Base-by-base conservation (phyloP, 2,888 invertebrate genomes). In the Ormyrus thymus region DNA sequence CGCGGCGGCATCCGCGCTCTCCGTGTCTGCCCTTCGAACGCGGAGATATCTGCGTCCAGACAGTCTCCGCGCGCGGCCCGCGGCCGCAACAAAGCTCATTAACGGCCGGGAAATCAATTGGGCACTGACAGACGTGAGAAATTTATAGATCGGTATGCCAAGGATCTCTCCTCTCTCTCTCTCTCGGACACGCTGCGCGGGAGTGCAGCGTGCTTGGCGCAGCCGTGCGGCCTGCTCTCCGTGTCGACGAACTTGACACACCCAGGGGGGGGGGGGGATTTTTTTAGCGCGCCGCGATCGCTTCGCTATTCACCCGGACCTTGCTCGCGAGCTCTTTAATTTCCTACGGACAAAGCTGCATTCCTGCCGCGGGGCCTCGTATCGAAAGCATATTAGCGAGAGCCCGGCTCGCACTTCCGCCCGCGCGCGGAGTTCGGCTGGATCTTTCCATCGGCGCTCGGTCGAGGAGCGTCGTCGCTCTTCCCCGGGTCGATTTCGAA, bases 91-190 rank as follows among this genome's bases (percentile, higher is more conserved):
- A 29, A 29, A 29, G 29, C 29, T 29, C 29, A 29, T 29, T 29
- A 29, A 29, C 29, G 29, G 3, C 11, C 9, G 61, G 65, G 43
- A 69, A 76, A 76, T 77, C 70, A 48, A 71, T 65, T 56, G 71
- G 9, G 43, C 8, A n/a, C 55, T 62, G 69, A 70, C 70, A 45
- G 56, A 72, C 77, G 72, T 72, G 77, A 66, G 72, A 72, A 78
- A 68, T 72, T 48, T 66, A 66, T 55, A 43, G 45, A 13, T 7
- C 6, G 76, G 76, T 76, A 76, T 76, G 65, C 65, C 76, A 71
- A 77, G 71, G 76, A 65, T 53, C 65, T 50, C 56, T 48, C 9
- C 29, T 6, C 15, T 8, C 46, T n/a, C 48, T 56, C 48, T 56
- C 15, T 7, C 51, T n/a, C 59, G 15, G 46, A 7, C 7, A n/a